A percentile compares a stretch with the other conserved stretches of the same genome.
phyloP scores from a whole-genome alignment of 37 sponge, comb jelly and placozoan species.

The Mnemiopsis leidyi region DNA sequence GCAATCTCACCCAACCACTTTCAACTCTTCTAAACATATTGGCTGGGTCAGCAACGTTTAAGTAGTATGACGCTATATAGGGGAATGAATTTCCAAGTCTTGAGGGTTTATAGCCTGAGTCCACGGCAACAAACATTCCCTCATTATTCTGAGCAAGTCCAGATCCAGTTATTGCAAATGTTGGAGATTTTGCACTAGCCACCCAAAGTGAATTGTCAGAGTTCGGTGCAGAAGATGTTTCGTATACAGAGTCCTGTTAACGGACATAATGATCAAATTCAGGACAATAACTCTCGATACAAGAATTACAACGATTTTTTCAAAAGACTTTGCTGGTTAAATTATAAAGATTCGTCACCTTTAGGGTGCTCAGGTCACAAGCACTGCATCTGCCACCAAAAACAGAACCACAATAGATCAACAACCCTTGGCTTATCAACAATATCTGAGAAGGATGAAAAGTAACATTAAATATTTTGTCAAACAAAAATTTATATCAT shows the following conservation, averaged over 20 bases:
- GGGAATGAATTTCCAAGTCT: not conserved
- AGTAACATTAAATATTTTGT: not conserved
- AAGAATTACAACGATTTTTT: not conserved
- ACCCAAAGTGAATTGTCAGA: not conserved
- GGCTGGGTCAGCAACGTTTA: not conserved
- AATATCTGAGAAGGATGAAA: slow-evolving; percentile 28
- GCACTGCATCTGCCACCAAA: slow-evolving; percentile 58
- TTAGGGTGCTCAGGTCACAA: not conserved
- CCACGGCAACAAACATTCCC: slow-evolving; percentile 48
- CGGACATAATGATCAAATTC: not conserved
- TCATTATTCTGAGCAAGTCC: slow-evolving; percentile 16
- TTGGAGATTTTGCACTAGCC: not conserved
- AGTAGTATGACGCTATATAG: slow-evolving; percentile 22
- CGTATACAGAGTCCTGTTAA: not conserved
- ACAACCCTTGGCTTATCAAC: slow-evolving; percentile 26
- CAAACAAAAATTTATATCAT: too few relatives aligned
- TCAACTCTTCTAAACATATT: not conserved
- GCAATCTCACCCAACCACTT: not conserved
- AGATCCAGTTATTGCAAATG: slow-evolving; percentile 38
- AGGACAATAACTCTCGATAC: not conserved
- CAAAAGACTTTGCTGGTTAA: not conserved
- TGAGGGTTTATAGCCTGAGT: not conserved
- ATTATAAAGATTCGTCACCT: not conserved
- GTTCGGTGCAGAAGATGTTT: not conserved
- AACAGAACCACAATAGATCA: slow-evolving; percentile 52